Evolutionary conservation across 1,140 invertebrate species (phyloP).

Genomic region (Gryon sp.): DNA sequence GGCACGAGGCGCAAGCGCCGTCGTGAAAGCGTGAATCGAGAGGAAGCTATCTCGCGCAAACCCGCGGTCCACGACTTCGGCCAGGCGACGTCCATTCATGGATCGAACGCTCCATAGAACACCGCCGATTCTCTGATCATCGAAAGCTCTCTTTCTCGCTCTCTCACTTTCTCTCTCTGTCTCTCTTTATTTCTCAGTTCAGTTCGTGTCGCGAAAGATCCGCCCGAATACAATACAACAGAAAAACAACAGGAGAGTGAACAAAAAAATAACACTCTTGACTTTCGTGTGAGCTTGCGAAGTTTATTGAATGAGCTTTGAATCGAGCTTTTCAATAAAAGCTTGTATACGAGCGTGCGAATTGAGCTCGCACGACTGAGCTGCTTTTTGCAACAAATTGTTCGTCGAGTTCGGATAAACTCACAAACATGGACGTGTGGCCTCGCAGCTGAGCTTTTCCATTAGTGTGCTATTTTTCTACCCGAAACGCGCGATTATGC

Average conservation of each 20-base stretch:
- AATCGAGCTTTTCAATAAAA: no score
- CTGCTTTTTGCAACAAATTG: no score
- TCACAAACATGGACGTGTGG: background rate
- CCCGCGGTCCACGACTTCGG: constrained; percentile 47
- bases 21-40: constrained; percentile 43
- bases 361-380: no score
- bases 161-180: background rate
- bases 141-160: background rate
- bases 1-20: constrained; percentile 44
- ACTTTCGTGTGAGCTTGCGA: no score
- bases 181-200: no score
- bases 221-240: no score
- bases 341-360: no score
- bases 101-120: constrained; percentile 51
- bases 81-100: constrained; percentile 68
- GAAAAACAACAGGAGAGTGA: no score
- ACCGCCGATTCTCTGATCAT: constrained; percentile 34
- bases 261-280: no score
- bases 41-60: constrained; percentile 66
- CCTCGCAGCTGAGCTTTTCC: background rate
- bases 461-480: background rate
- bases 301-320: no score
- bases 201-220: background rate
- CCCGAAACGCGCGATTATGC: constrained; percentile 50
- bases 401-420: background rate